Conservation (phyloP, 2,888 invertebrate species). For the Epirrhoe alternata region DNA sequence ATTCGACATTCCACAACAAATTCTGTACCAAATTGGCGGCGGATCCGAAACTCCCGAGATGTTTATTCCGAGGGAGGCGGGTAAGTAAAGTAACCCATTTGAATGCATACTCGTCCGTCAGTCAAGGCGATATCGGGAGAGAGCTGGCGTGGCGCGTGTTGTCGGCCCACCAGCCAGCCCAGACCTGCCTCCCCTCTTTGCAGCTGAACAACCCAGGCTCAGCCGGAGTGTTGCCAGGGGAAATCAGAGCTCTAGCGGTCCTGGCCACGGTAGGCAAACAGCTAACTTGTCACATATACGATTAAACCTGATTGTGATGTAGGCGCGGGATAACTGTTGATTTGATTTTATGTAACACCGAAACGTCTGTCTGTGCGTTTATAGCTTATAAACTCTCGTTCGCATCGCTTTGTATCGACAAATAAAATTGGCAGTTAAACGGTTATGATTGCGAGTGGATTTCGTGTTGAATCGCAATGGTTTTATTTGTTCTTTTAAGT, state of each 20-base stretch:
- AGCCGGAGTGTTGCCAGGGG: constrained; percentile 38
- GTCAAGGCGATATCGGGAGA: constrained; percentile 86
- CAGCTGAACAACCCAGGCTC: constrained; percentile 12
- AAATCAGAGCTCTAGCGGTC: constrained; percentile 49
- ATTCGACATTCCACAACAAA: constrained; percentile 82
- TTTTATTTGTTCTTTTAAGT: constrained; percentile 53
- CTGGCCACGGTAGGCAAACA: constrained; percentile 70
- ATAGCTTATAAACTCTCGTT: constrained; percentile 83
- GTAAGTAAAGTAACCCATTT: constrained; percentile 89
- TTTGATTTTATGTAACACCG: constrained; percentile 84
- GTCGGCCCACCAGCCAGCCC: constrained; percentile 54
- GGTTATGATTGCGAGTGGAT: constrained; percentile 76
- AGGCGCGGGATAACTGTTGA: constrained; percentile 85
- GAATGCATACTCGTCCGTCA: constrained; percentile 91
- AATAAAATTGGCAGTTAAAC: constrained; percentile 69
- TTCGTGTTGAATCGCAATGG: constrained; percentile 66
- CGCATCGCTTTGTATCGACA: constrained; percentile 76
- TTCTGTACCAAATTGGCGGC: constrained; percentile 80
- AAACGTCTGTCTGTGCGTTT: constrained; percentile 83
- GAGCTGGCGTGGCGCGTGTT: constrained; percentile 72
- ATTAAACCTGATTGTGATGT: constrained; percentile 85
- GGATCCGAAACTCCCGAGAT: constrained; percentile 68
- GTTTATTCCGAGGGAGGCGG: constrained; percentile 74
- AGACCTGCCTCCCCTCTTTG: constrained; percentile 55
- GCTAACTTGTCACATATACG: constrained; percentile 84